Base-by-base conservation (phyloP, 2,113 vertebrate genomes). In the Acrocephalus kingi region DNA sequence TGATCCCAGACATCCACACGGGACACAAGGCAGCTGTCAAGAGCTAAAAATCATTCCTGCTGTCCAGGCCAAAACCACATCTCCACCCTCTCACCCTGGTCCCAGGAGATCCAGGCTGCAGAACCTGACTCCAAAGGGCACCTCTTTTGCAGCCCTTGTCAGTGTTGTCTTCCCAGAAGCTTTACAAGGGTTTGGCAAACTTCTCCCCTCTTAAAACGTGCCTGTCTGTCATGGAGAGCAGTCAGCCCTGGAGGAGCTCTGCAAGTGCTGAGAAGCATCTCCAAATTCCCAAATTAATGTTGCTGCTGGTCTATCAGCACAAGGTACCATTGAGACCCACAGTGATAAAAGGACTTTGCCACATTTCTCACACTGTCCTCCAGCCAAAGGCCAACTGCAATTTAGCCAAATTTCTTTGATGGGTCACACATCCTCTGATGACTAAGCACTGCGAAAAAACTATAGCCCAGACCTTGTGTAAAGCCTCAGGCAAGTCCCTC, bases 1-100 rank as follows among this genome's bases (percentile, higher is more conserved):
- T 6, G 3, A 77, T 62, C 28, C 56, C 52, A 79, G 58, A 7
- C 2, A 48, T 52, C 63, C n/a, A 87, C 0, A 0, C 15, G 9
- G 54, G 76, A 86, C 18, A 52, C 45, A 45, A 48, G n/a, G 46
- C 54, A 81, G 37, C 59, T 80, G 41, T 35, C 43, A 58, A 58
- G 51, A 48, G 11, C n/a, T 81, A 74, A 71, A 87, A 41, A 35
- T 19, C 13, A 69, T 71, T 81, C 10, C 28, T n/a, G 49, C 55
- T 81, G 22, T 28, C 51, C n/a, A 62, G n/a, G 59, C 61, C 46
- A 81, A 80, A 91, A 52, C 10, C 31, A 54, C 8, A 24, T 27
- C 48, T 91, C 31, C 25, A 67, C 33, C 15, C n/a, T 81, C 25
- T 67, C 74, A 31, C 15, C 23, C 43, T 49, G 37, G 49, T 15